Base-by-base conservation (phyloP, 2,888 invertebrate species). In the Tetragonisca angustula region DNA sequence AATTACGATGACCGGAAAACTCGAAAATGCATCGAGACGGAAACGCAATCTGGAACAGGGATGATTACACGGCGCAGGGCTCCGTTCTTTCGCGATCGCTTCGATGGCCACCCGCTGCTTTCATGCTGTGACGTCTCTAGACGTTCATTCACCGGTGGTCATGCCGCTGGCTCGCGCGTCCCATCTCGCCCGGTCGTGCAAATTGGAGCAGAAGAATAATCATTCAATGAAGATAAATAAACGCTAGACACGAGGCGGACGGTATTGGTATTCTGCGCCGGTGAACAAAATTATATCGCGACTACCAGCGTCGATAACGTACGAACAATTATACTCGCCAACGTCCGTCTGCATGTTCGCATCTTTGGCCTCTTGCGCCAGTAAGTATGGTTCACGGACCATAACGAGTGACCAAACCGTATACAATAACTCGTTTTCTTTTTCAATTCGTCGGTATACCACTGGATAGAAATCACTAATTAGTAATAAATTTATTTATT, bases 11-110 rank as follows among this genome's bases (percentile, higher is more conserved):
- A 79, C 73, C 78, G 52, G 79, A 61, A 76, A 69, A 65, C 65
- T 84, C 74, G 82, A 77, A 68, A 75, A 76, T 77, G 72, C 79
- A 81, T 75, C 82, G 59, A 62, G 56, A 78, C 65, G 74, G 82
- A 87, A 79, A 82, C 62, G 88, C 80, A 86, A 88, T 88, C 89
- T 87, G 70, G 78, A 74, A 73, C 79, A 15, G 70, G 73, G 76
- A 87, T 77, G 87, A 88, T 83, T 81, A 81, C 84, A 61, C 81
- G 75, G 76, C n/a, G 76, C n/a, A 73, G 49, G 67, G 71, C 61
- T 77, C 43, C 59, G 74, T 72, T 62, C 76, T 84, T 86, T 83
- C 75, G 67, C 81, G 79, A 81, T 69, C 67, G 62, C 62, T 71
- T 54, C 56, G 68, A 62, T 77, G 72, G 65, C 21, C 43, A 85